These are phyloP conservation scores for Petrosia ficiformis DNA, from an alignment of 37 sponge, comb jelly and placozoan genomes.

Conservation along the genomic window DNA sequence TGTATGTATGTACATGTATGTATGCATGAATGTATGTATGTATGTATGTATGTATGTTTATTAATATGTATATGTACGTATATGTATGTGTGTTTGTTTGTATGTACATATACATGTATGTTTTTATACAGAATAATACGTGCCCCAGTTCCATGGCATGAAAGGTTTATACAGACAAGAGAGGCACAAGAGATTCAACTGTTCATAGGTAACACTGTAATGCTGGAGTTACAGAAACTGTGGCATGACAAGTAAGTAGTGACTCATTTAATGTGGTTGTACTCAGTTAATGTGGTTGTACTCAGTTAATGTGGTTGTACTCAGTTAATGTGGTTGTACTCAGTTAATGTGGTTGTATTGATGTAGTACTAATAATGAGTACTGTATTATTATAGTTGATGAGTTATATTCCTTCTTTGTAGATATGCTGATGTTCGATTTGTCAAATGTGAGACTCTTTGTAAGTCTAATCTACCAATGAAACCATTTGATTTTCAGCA, in stretches of 20 bases:
- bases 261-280: not conserved
- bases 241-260: slow-evolving; percentile 78
- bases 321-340: not conserved
- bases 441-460: slow-evolving; percentile 42
- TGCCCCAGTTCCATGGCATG: slow-evolving; percentile 91
- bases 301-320: too few relatives aligned
- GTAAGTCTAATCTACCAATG: slow-evolving; percentile 28
- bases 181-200: slow-evolving; percentile 56
- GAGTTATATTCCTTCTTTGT: not conserved
- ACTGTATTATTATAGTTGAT: too few relatives aligned
- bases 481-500: slow-evolving; percentile 58
- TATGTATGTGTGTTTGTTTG: not conserved
- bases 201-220: slow-evolving; percentile 70
- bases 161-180: slow-evolving; percentile 5
- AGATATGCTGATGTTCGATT: slow-evolving; percentile 65
- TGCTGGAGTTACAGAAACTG: slow-evolving; percentile 65
- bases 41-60: not conserved
- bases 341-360: not conserved
- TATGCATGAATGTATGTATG: not conserved
- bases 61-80: not conserved
- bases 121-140: slow-evolving; percentile 40
- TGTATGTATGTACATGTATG: not conserved
- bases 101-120: not conserved
- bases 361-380: not conserved
- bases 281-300: not conserved